Evolutionary conservation across 2,888 invertebrate genomes (phyloP).

Genomic region (Brenthis daphne): DNA sequence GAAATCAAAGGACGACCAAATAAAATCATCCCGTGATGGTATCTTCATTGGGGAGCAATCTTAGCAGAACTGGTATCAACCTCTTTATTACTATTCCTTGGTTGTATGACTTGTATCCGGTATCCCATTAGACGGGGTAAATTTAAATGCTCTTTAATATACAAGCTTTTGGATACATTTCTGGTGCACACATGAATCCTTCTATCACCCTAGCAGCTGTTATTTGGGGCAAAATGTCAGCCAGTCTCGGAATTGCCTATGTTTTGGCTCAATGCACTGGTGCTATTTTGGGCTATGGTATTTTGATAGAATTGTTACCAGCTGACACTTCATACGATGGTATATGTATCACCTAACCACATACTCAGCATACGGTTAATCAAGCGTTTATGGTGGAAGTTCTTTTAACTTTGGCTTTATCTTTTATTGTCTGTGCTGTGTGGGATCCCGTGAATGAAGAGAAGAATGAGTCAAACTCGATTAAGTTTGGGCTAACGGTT

Average conservation of each 20-base stretch:
- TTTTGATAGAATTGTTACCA: slow-evolving; percentile 80
- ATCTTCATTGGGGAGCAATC: slow-evolving; percentile 60
- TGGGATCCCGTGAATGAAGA: slow-evolving; percentile 87
- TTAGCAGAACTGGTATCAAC: slow-evolving; percentile 87
- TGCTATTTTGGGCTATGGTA: slow-evolving; percentile 85
- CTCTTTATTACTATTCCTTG: slow-evolving; percentile 84
- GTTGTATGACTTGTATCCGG: slow-evolving; percentile 88
- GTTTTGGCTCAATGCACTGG: slow-evolving; percentile 85
- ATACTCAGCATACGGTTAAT: slow-evolving; percentile 64
- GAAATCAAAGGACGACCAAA: slow-evolving; percentile 24
- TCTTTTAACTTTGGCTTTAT: slow-evolving; percentile 83
- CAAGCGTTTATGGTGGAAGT: slow-evolving; percentile 85
- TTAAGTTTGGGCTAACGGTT: slow-evolving; percentile 86
- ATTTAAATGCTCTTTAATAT: slow-evolving; percentile 83
- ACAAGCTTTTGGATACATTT: slow-evolving; percentile 89
- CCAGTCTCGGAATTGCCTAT: slow-evolving; percentile 83
- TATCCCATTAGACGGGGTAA: slow-evolving; percentile 68
- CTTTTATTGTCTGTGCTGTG: slow-evolving; percentile 85
- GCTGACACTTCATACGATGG: slow-evolving; percentile 53
- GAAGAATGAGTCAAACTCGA: slow-evolving; percentile 84
- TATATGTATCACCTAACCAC: slow-evolving; percentile 84
- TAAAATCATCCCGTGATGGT: slow-evolving; percentile 32
- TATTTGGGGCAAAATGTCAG: slow-evolving; percentile 79
- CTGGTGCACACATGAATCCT: slow-evolving; percentile 90
- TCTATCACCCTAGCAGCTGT: slow-evolving; percentile 86